Evolutionary conservation across 1,140 invertebrate genomes (phyloP), one percentile per base, ranked within the genome.

Genomic region (Sarcophaga peregrina): DNA sequence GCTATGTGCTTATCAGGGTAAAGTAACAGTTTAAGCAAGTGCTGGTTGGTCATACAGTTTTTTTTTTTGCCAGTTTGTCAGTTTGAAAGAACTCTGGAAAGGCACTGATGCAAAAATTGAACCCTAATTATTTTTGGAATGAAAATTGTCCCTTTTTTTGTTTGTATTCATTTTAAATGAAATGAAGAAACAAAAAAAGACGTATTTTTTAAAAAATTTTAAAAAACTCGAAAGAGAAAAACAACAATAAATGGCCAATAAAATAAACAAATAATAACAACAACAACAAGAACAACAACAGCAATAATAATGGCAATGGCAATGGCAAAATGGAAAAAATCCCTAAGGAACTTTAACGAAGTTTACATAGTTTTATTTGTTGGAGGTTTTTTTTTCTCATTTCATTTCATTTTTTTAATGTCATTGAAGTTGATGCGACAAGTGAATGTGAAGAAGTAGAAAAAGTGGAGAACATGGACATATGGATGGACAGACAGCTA

Each of bases 81-180:
- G 25, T 37, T 37, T 37, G 50, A 8, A 78, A 47, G 50, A 68
- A 37, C 25, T 37, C 25, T n/a, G n/a, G n/a, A 68, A 68, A 74
- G 50, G 75, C 75, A 78, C 47, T 78, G 75, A 78, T 78, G 75
- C 75, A 78, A 78, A 78, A 78, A 78, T 78, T 78, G 75, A 78
- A 78, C 75, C 75, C 75, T 78, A 78, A 78, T 78, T 78, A 78
- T 78, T 78, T 78, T 47, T 50, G 20, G 75, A 78, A 78, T 78
- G 75, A 20, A 78, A 78, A 78, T 78, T 78, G 75, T 58, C 74
- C 75, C 75, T 78, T 78, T n/a, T 78, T 20, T 78, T 52, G n/a
- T n/a, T n/a, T n/a, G n/a, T 50, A 78, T 13, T 37, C 4, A 37
- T 37, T 37, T 37, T 37, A 37, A 37, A 37, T 37, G 25, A 37